Conservation (phyloP, 2,113 vertebrate genomes). For the Semicossyphus pulcher region DNA sequence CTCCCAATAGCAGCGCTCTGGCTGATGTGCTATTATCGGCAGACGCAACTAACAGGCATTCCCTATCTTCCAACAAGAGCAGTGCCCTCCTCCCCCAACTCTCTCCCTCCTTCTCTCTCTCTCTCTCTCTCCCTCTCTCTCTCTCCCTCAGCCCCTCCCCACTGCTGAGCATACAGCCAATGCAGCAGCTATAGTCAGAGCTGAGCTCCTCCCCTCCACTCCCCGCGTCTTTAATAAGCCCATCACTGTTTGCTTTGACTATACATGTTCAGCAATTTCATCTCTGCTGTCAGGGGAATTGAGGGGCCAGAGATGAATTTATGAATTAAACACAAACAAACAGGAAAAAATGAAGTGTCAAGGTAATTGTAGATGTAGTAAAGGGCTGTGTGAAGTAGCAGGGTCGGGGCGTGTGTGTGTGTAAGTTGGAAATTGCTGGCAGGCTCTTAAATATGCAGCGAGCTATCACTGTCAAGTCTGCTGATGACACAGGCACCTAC, state of each 20-base stretch:
- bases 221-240: constrained; percentile 87
- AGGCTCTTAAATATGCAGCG: constrained; percentile 11
- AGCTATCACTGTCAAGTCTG: not conserved
- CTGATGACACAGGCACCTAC: constrained; percentile 12
- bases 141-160: constrained; percentile 72
- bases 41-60: constrained; percentile 88
- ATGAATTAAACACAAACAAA: constrained; percentile 35
- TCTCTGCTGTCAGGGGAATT: constrained; percentile 45
- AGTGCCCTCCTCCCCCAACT: constrained; percentile 71
- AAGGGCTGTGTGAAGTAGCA: not conserved
- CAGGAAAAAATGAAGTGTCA: constrained; percentile 8
- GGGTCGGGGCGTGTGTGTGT: constrained; percentile 1
- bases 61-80: constrained; percentile 84
- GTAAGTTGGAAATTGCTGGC: constrained; percentile 5
- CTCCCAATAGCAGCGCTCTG: constrained; percentile 70
- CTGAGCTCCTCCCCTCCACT: constrained; percentile 73
- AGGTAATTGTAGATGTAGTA: constrained; percentile 16
- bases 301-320: constrained; percentile 39
- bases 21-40: constrained; percentile 86
- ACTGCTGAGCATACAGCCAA: constrained; percentile 81
- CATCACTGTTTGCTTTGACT: constrained; percentile 86
- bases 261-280: constrained; percentile 82
- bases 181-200: constrained; percentile 67
- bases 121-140: constrained; percentile 39
- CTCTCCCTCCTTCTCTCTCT: constrained; percentile 44